Base-by-base conservation (phyloP, 2,888 invertebrate genomes). In the Agrilus mali region DNA sequence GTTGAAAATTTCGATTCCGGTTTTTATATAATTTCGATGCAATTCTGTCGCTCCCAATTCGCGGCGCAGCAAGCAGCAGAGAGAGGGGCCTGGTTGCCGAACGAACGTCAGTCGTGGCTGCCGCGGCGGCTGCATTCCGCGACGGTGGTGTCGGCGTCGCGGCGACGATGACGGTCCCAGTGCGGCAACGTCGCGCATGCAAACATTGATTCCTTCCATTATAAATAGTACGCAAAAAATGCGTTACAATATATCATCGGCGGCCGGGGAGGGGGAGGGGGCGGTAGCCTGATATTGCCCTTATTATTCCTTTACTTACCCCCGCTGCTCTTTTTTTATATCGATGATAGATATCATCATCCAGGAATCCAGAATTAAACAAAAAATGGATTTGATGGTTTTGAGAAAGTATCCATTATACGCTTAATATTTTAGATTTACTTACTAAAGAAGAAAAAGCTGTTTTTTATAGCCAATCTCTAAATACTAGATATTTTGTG, bases 161-260 rank as follows among this genome's bases (percentile, higher is more conserved):
- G 27, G 27, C 10, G 27, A 2, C 27, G 27, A 27, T 27, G 27
- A 27, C 27, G 46, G 55, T 55, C 53, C 50, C 50, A 46, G 50
- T 41, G 42, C 52, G 54, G 53, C 54, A 55, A 55, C 54, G 47
- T 43, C 46, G 54, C 52, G 58, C 57, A 27, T 27, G 54, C 62
- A 63, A 65, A 65, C 64, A 65, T 65, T 64, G 65, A 66, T 66
- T 65, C 64, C 65, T 65, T 64, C 63, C 64, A 65, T 65, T 64
- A 66, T 65, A 65, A 65, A 65, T 65, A 65, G 63, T 65, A 65
- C 63, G 64, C 64, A 64, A 65, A 66, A 66, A 66, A 66, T 65
- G 64, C 65, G 65, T 65, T 65, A 63, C 65, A 64, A 66, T 66
- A 66, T 64, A 64, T 66, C 66, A 66, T 66, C 62, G 3, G 27